phyloP scores from a whole-genome alignment of 1,140 invertebrate genomes.

The Holotrichia oblita region DNA sequence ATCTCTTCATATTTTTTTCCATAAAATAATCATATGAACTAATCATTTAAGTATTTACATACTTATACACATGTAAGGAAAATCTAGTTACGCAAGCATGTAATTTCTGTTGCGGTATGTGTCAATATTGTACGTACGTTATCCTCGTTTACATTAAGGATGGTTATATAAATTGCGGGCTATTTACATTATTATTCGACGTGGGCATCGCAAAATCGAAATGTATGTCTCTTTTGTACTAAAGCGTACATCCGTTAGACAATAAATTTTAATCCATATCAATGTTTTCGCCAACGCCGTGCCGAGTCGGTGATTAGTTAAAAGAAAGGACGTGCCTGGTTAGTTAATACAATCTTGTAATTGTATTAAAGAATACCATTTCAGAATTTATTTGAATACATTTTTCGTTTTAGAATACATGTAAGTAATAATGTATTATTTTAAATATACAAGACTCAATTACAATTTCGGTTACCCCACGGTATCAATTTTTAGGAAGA shows the following conservation, averaged over 20 bases:
- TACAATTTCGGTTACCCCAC: too few species aligned
- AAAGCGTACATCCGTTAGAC: not conserved
- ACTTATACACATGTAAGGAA: not conserved
- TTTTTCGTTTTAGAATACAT: not conserved
- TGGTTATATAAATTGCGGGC: not conserved
- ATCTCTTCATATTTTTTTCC: not conserved
- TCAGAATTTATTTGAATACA: not conserved
- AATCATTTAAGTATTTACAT: not conserved
- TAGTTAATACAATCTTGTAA: not conserved
- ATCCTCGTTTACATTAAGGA: slow-evolving; percentile 9
- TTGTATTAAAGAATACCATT: not conserved
- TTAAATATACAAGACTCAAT: too few species aligned
- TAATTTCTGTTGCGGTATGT: not conserved
- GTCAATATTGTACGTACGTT: not conserved
- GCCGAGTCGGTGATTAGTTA: not conserved
- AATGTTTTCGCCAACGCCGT: not conserved
- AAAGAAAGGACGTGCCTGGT: not conserved
- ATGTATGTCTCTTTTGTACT: not conserved
- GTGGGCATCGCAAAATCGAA: slow-evolving; percentile 2
- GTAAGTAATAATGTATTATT: too few species aligned
- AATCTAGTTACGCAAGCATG: not conserved
- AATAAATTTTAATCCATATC: slow-evolving; percentile 14
- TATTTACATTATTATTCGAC: slow-evolving; percentile 2
- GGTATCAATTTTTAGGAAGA: too few species aligned
- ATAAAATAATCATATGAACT: not conserved